Conservation (phyloP, 2,797 vertebrate species). For the Hemitrygon akajei region DNA sequence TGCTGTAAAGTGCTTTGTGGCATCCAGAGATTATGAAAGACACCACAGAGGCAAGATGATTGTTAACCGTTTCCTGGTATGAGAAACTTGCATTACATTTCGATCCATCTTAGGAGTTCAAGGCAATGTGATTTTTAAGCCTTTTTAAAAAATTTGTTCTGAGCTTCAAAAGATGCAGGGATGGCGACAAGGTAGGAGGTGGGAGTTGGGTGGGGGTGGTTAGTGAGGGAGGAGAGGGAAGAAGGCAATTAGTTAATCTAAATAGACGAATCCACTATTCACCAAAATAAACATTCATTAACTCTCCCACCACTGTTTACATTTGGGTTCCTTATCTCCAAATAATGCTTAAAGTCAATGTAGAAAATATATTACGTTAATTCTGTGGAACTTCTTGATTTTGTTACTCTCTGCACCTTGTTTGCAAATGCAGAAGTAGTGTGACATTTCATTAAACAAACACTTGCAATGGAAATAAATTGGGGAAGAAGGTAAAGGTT, state of each 20-base stretch:
- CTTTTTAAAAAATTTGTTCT: not conserved
- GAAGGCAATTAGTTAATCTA: not conserved
- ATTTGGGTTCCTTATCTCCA: not conserved
- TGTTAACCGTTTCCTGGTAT: not conserved
- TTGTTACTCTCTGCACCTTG: too few relatives aligned
- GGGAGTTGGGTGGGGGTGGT: too few relatives aligned
- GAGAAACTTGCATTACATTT: slow-evolving; percentile 8
- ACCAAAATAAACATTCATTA: not conserved
- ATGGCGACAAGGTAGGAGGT: too few relatives aligned
- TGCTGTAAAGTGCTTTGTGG: not conserved
- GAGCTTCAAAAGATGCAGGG: not conserved
- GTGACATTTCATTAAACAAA: not conserved
- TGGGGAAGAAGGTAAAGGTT: not conserved
- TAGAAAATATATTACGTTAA: not conserved
- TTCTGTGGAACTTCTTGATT: not conserved
- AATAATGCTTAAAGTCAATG: too few relatives aligned
- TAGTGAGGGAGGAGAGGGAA: too few relatives aligned
- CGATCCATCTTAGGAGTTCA: not conserved
- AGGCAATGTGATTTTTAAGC: not conserved
- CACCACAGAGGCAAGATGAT: not conserved
- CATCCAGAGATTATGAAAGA: too few relatives aligned
- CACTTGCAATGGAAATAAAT: not conserved
- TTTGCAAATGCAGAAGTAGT: not conserved
- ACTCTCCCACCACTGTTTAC: not conserved
- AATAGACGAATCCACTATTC: not conserved